Percentiles rank a stretch among this genome's conserved stretches.
phyloP scores from a whole-genome alignment of 2,797 vertebrate species.

The Tokudaia tokunoshimensis region DNA sequence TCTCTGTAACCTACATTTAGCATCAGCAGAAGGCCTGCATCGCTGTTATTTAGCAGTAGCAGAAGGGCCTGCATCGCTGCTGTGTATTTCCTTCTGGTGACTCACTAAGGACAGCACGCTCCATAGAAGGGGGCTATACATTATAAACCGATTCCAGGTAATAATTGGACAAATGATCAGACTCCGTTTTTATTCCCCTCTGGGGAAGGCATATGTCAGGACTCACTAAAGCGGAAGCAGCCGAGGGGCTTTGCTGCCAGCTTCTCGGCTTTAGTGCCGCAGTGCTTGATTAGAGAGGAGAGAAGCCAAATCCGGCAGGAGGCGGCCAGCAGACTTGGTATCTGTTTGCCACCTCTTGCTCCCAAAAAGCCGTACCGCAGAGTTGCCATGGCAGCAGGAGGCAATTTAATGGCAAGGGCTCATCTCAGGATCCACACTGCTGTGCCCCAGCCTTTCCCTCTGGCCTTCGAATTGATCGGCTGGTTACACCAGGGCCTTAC shows the following conservation, averaged over 20 bases:
- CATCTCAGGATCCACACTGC: not conserved
- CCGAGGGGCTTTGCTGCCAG: not conserved
- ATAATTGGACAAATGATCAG: constrained; percentile 76
- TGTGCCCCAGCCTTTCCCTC: not conserved
- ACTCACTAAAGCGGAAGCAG: constrained; percentile 59
- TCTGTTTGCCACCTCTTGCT: constrained; percentile 80
- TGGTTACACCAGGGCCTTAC: not conserved
- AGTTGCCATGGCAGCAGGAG: constrained; percentile 84
- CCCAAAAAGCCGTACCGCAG: constrained; percentile 73
- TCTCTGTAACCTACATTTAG: constrained; percentile 40
- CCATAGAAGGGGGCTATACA: constrained; percentile 62
- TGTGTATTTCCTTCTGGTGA: constrained; percentile 52
- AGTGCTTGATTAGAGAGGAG: constrained; percentile 78
- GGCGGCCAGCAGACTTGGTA: constrained; percentile 68
- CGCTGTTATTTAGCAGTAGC: not conserved
- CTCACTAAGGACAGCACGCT: constrained; percentile 18
- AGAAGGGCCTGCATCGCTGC: constrained; percentile 5
- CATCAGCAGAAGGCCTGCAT: not conserved
- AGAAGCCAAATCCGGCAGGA: constrained; percentile 77
- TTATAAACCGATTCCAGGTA: constrained; percentile 74
- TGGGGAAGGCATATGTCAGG: constrained; percentile 55
- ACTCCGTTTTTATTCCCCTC: constrained; percentile 72
- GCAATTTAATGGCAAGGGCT: constrained; percentile 72
- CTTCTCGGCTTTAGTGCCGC: not conserved
- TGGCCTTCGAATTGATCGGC: constrained; percentile 26